Percentiles rank a stretch among this genome's conserved stretches.
These are phyloP conservation scores for Oikopleura dioica DNA, from an alignment of 23 tunicate species.

Conservation along the genomic window DNA sequence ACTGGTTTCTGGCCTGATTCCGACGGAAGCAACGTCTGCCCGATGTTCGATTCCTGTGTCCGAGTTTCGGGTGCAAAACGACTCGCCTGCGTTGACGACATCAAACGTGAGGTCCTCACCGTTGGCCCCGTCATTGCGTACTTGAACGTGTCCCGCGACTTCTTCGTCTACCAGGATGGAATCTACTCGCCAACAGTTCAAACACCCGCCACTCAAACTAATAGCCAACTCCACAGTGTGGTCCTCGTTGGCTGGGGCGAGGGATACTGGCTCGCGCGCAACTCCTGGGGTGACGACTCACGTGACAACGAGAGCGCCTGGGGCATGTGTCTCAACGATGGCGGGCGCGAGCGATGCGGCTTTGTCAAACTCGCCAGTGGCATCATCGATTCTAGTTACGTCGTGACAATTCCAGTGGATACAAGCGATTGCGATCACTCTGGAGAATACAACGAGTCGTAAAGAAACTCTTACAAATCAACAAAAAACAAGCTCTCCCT, in stretches of 20 bases:
- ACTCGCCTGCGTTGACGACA: neutral
- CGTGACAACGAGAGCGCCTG: neutral
- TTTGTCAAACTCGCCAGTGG: no score
- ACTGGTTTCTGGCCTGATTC: neutral
- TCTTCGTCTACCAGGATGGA: neutral
- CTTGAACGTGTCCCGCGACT: neutral
- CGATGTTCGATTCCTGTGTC: neutral
- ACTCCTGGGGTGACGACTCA: neutral
- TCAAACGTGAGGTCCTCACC: neutral
- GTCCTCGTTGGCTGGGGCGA: neutral
- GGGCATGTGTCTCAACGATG: no score
- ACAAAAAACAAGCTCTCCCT: no score
- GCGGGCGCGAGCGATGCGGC: no score
- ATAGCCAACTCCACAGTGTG: neutral
- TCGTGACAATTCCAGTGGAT: no score
- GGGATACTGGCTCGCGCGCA: neutral
- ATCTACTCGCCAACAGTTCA: neutral
- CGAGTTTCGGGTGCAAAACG: no score
- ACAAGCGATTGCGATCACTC: no score
- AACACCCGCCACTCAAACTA: no score
- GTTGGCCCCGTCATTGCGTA: neutral
- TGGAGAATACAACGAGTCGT: no score
- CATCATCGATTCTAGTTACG: no score
- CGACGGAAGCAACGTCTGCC: neutral
- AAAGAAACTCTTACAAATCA: no score